These are phyloP conservation scores for Sceloporus tristichus DNA, from an alignment of 2,113 vertebrate species.

Conservation along the genomic window DNA sequence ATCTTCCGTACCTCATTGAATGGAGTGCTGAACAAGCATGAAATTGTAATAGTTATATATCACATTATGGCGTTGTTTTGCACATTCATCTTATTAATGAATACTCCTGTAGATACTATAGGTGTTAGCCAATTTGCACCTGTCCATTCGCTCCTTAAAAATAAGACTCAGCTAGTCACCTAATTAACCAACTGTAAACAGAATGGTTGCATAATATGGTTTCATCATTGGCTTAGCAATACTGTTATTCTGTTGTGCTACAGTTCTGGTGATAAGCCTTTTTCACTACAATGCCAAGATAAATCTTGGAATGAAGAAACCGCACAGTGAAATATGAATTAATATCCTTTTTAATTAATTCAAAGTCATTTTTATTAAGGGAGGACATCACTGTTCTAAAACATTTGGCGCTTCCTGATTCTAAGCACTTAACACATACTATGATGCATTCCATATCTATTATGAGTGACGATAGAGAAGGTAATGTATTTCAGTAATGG, in stretches of 20 bases:
- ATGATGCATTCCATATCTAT: slow-evolving; percentile 11
- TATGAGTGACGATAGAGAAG: slow-evolving; percentile 33
- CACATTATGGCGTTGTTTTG: slow-evolving; percentile 57
- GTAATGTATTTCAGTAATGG: slow-evolving; percentile 24
- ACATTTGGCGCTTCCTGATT: slow-evolving; percentile 33
- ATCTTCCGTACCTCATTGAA: slow-evolving; percentile 53
- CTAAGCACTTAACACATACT: slow-evolving; percentile 20
- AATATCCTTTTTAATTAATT: slow-evolving; percentile 47
- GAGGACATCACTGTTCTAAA: slow-evolving; percentile 41
- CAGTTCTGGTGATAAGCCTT: slow-evolving; percentile 40
- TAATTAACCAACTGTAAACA: slow-evolving; percentile 71
- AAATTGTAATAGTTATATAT: slow-evolving; percentile 70
- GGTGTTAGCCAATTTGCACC: slow-evolving; percentile 69
- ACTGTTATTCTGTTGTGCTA: slow-evolving; percentile 35
- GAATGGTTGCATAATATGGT: slow-evolving; percentile 39
- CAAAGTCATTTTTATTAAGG: slow-evolving; percentile 34
- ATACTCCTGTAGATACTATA: slow-evolving; percentile 56
- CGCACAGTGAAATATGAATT: slow-evolving; percentile 29
- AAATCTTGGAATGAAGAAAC: slow-evolving; percentile 51
- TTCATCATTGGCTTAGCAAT: slow-evolving; percentile 44
- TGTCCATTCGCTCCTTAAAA: slow-evolving; percentile 62
- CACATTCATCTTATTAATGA: slow-evolving; percentile 67
- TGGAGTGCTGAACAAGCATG: slow-evolving; percentile 71
- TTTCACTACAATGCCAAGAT: slow-evolving; percentile 37
- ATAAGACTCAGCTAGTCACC: slow-evolving; percentile 55